These are phyloP conservation scores for Hydrozoanthus gracilis DNA, from an alignment of 92 coral and sea anemone genomes.

Conservation along the genomic window DNA sequence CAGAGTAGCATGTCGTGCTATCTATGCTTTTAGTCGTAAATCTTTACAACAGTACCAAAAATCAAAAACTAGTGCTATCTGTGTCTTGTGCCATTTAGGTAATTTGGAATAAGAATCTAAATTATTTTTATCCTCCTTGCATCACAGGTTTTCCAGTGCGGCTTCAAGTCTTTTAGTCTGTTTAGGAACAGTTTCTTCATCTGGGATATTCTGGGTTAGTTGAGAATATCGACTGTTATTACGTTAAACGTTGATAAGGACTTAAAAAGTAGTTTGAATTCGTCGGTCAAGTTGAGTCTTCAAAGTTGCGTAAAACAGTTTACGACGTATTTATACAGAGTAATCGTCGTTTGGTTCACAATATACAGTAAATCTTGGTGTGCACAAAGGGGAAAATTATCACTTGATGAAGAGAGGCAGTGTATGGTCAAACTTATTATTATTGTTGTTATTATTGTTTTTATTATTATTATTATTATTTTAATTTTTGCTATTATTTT, in stretches of 20 bases:
- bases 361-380: not conserved
- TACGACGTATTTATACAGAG: not conserved
- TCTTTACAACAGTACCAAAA: too few relatives aligned
- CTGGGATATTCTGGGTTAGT: constrained; percentile 98
- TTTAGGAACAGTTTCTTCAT: constrained; percentile 98
- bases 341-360: not conserved
- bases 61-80: too few relatives aligned
- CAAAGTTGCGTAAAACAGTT: not conserved
- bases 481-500: too few relatives aligned
- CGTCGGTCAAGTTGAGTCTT: not conserved
- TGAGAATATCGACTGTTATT: not conserved
- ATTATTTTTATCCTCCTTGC: not conserved
- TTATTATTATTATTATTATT: too few relatives aligned
- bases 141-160: constrained; percentile 96
- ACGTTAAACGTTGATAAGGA: not conserved
- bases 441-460: not conserved
- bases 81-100: too few relatives aligned
- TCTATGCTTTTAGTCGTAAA: too few relatives aligned
- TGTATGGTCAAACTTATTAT: not conserved
- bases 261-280: not conserved
- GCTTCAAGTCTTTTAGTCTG: constrained; percentile 95
- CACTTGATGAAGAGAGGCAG: not conserved
- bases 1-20: too few relatives aligned
- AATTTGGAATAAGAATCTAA: not conserved
- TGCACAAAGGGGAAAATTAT: not conserved